Evolutionary conservation across 2,113 vertebrate genomes (phyloP).

Genomic region (Carassius carassius): DNA sequence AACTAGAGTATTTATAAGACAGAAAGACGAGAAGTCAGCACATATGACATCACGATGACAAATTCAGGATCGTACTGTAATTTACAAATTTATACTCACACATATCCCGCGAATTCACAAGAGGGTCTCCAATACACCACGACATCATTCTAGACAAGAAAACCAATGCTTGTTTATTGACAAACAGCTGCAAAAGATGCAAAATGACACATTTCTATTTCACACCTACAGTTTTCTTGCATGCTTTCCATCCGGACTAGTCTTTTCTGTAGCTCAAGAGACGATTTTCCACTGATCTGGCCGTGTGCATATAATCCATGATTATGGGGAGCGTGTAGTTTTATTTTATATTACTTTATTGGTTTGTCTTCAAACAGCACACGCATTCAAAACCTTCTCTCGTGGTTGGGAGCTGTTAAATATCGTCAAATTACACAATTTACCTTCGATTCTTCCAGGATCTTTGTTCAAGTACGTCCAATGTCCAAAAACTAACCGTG

Average conservation of each 20-base stretch:
- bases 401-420: background rate
- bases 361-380: background rate
- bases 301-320: constrained; percentile 75
- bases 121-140: constrained; percentile 90
- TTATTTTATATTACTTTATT: background rate
- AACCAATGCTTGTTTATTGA: background rate
- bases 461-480: background rate
- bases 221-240: constrained; percentile 79
- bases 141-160: constrained; percentile 79
- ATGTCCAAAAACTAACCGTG: background rate
- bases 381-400: background rate
- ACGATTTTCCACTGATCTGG: constrained; percentile 74
- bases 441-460: background rate
- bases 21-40: constrained; percentile 7
- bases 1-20: background rate
- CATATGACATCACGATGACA: constrained; percentile 17
- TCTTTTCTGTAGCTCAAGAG: constrained; percentile 80
- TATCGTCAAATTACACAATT: background rate
- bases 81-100: constrained; percentile 79
- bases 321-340: background rate
- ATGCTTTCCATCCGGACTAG: constrained; percentile 81
- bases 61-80: too few relatives aligned
- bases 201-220: background rate
- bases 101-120: constrained; percentile 85
- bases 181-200: background rate